Base-by-base conservation (phyloP, 2,113 vertebrate genomes). In the Erythrocebus patas region DNA sequence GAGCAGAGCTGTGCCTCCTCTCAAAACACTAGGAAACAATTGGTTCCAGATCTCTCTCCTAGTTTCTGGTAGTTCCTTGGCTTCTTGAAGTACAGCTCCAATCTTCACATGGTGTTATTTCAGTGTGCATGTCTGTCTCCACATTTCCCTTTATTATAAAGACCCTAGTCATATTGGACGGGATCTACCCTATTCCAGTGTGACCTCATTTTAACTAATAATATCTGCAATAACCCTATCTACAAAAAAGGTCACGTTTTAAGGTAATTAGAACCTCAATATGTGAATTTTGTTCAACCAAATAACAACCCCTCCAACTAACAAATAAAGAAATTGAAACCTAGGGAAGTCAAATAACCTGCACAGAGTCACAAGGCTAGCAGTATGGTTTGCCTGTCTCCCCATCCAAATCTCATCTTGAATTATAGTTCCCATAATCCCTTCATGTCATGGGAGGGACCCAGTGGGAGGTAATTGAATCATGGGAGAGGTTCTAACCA, bases 161-260 rank as follows among this genome's bases (percentile, higher is more conserved):
- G 55, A 61, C 5, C 3, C 55, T 8, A 6, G 27, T 30, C 13
- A 1, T 0, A 0, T 6, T n/a, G 45, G 55, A 30, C 48, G 72
- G 87, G 43, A 14, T 57, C 78, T 43, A 23, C 2, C 6, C 16
- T 55, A 22, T 82, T 50, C 27, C 1, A 25, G 8, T 23, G 30
- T 20, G 27, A 59, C 50, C 52, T 52, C 70, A 55, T 40, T 35
- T 84, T 55, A 78, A 40, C 12, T 50, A 18, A 80, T 61, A 23
- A 45, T 1, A 72, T 35, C 10, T 23, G 3, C 68, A 30, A 3
- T 8, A 20, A 27, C 8, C 35, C 23, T 48, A 2, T 59, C 32
- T 59, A 32, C 40, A 57, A 17, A 72, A 43, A 66, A 57, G 76
- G 43, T 35, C 59, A 73, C 64, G 45, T 64, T 83, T 48, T 84